Conservation (phyloP, 2,113 vertebrate genomes). For the Agapornis roseicollis region DNA sequence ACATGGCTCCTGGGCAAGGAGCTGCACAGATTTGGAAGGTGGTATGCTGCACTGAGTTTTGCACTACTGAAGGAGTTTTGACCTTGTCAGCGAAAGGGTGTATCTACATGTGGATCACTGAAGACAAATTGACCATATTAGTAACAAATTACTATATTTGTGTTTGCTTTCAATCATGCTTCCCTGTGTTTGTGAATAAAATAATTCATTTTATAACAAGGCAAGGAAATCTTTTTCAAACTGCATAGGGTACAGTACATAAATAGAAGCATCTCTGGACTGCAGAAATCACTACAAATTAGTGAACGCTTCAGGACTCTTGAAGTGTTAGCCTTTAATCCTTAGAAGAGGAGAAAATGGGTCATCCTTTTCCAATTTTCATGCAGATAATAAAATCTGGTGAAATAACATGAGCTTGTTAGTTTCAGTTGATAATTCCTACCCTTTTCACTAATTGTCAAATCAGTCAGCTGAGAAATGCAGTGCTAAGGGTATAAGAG, state of each 20-base stretch:
- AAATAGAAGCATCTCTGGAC: background rate
- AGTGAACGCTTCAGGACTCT: background rate
- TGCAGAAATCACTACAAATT: background rate
- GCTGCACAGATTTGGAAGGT: background rate
- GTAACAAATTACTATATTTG: background rate
- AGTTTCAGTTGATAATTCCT: background rate
- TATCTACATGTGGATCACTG: background rate
- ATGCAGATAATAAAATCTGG: background rate
- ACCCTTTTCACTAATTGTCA: background rate
- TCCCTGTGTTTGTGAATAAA: background rate
- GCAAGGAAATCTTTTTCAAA: background rate
- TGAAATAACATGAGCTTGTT: conserved; percentile 15
- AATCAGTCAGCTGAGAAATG: background rate
- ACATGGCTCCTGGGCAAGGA: background rate
- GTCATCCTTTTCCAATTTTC: conserved; percentile 8
- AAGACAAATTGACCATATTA: background rate
- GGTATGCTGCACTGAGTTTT: background rate
- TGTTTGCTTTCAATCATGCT: background rate
- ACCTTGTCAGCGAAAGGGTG: background rate
- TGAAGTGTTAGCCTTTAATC: background rate
- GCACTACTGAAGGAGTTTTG: background rate
- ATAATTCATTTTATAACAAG: background rate
- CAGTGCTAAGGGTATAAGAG: background rate
- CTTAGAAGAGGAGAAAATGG: background rate
- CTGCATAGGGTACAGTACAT: background rate